Conservation (phyloP, 1,140 invertebrate genomes). For the Sarcophaga bullata region DNA sequence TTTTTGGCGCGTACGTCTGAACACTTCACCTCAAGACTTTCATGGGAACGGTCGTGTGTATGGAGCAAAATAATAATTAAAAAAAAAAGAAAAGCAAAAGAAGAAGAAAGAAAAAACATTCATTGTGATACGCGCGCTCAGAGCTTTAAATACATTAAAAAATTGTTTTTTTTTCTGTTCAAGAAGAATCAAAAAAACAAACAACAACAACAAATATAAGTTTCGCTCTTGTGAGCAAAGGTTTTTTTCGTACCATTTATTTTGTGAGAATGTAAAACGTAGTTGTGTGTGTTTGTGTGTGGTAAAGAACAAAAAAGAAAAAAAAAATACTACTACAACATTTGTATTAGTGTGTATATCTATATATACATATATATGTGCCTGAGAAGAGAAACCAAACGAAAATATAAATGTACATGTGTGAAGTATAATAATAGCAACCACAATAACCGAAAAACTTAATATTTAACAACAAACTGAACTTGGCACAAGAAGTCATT, state of each 20-base stretch:
- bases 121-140: constrained; percentile 33
- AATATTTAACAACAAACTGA: constrained; percentile 23
- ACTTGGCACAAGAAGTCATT: constrained; percentile 16
- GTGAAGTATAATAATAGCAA: constrained; percentile 11
- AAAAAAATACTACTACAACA: constrained; percentile 4
- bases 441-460: constrained; percentile 7
- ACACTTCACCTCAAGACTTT: constrained; percentile 38
- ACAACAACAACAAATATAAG: no score
- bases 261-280: neutral
- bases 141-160: constrained; percentile 9
- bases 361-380: no score
- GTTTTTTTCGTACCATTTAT: no score
- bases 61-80: neutral
- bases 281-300: constrained; percentile 1
- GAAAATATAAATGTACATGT: neutral
- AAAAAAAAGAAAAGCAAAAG: constrained; percentile 5
- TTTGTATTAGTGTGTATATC: neutral
- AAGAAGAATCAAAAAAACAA: constrained; percentile 13
- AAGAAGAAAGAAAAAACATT: neutral
- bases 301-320: neutral
- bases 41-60: constrained; percentile 35
- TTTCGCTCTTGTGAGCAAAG: no score
- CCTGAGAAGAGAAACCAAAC: neutral
- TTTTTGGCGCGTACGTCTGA: constrained; percentile 20
- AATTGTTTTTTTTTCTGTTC: no score